A percentile compares a stretch with the other conserved stretches of the same genome.
phyloP scores from a whole-genome alignment of 2,888 invertebrate species.

The Sphaeridia pumilis region DNA sequence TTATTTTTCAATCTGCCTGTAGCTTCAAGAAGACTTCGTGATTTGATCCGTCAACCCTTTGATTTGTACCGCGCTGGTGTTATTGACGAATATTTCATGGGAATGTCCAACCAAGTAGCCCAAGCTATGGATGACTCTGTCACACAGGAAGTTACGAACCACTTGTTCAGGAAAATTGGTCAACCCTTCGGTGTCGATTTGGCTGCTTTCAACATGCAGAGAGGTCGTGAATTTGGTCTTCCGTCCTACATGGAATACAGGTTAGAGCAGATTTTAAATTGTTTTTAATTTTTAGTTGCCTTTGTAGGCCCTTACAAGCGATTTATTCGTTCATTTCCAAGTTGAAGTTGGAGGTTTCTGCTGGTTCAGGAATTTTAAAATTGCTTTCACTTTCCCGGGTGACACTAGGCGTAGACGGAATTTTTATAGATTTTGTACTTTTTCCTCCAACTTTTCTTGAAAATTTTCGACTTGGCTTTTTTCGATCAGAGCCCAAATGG shows the following conservation, averaged over 20 bases:
- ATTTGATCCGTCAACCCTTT: constrained; percentile 75
- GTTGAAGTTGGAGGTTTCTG: background rate
- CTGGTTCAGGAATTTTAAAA: too few species aligned
- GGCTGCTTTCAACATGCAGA: constrained; percentile 85
- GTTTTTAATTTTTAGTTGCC: too few species aligned
- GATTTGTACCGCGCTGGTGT: constrained; percentile 83
- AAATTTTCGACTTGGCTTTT: too few species aligned
- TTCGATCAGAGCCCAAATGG: too few species aligned
- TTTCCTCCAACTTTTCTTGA: too few species aligned
- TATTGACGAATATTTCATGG: constrained; percentile 83
- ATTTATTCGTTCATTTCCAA: background rate
- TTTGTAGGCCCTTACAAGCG: background rate
- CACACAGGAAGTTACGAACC: constrained; percentile 70
- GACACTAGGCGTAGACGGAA: too few species aligned
- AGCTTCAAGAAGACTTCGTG: constrained; percentile 80
- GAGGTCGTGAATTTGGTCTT: constrained; percentile 80
- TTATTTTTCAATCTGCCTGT: constrained; percentile 21
- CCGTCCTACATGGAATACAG: constrained; percentile 86
- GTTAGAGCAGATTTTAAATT: too few species aligned
- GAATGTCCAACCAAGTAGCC: constrained; percentile 83
- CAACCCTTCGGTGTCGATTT: constrained; percentile 68
- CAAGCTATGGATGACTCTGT: constrained; percentile 92
- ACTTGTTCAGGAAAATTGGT: constrained; percentile 60
- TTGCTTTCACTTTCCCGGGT: too few species aligned
- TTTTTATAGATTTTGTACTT: too few species aligned